A percentile compares a stretch with the other conserved stretches of the same genome.
These are phyloP conservation scores for Oryzias javanicus DNA, from an alignment of 2,113 vertebrate genomes.

Conservation along the genomic window DNA sequence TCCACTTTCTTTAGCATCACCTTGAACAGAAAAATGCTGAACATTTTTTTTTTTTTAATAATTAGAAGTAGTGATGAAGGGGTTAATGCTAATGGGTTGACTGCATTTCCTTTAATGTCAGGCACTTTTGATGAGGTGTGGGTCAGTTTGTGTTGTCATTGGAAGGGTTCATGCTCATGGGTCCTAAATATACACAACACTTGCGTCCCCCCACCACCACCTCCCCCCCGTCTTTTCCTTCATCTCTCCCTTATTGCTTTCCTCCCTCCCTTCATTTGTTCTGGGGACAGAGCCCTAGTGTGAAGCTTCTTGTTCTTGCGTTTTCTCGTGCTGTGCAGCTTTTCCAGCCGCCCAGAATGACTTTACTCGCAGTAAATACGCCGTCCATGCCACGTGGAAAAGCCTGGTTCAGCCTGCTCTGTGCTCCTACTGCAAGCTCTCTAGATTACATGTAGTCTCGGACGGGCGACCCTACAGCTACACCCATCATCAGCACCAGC, in stretches of 20 bases:
- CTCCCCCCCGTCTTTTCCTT: slow-evolving; percentile 2
- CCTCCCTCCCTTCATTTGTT: slow-evolving; percentile 56
- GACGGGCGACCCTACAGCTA: slow-evolving; percentile 42
- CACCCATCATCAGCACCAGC: slow-evolving; percentile 63
- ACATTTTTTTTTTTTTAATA: too few species aligned
- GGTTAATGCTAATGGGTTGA: not conserved
- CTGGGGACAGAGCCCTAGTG: slow-evolving; percentile 50
- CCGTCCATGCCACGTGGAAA: slow-evolving; percentile 55
- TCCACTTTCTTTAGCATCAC: too few species aligned
- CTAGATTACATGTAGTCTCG: slow-evolving; percentile 70
- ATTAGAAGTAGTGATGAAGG: too few species aligned
- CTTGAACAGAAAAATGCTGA: too few species aligned
- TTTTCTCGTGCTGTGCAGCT: slow-evolving; percentile 47
- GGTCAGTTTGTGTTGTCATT: slow-evolving; percentile 14
- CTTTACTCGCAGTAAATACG: slow-evolving; percentile 55
- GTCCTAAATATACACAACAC: slow-evolving; percentile 34
- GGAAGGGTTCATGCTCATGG: slow-evolving; percentile 23
- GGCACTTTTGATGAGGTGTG: not conserved
- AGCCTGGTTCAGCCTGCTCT: slow-evolving; percentile 42
- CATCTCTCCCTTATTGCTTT: slow-evolving; percentile 23
- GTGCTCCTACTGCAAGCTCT: slow-evolving; percentile 35
- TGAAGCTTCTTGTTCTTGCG: slow-evolving; percentile 55
- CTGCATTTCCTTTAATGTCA: not conserved
- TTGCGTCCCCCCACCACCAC: slow-evolving; percentile 1
- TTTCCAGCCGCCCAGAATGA: slow-evolving; percentile 46